Percentiles rank a stretch among this genome's conserved stretches.
phyloP scores from a whole-genome alignment of 2,113 vertebrate species.

The Tragelaphus scriptus region DNA sequence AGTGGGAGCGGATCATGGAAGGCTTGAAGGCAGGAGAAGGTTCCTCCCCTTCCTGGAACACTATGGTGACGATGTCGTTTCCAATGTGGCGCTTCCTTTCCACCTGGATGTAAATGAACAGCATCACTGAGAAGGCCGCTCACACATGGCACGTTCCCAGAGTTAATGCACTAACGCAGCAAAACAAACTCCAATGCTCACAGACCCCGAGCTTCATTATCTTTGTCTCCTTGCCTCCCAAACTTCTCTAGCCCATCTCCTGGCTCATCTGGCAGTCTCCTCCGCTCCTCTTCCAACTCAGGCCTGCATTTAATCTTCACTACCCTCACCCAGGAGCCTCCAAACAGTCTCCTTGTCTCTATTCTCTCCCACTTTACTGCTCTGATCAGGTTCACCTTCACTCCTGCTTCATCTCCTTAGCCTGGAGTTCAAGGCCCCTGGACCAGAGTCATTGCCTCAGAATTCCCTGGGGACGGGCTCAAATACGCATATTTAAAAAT shows the following conservation, averaged over 20 bases:
- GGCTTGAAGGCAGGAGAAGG: slow-evolving; percentile 94
- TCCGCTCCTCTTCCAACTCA: neutral
- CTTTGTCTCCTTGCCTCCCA: neutral
- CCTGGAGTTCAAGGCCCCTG: neutral
- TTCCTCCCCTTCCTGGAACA: slow-evolving; percentile 98
- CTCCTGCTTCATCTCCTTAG: neutral
- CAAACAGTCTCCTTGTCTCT: neutral
- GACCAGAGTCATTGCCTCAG: neutral
- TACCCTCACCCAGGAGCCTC: neutral
- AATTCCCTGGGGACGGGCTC: neutral
- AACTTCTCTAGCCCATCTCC: neutral
- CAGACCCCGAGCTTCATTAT: no score
- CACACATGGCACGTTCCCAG: neutral
- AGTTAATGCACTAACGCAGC: neutral
- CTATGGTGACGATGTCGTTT: slow-evolving; percentile 98
- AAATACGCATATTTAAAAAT: neutral
- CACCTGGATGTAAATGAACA: slow-evolving; percentile 82
- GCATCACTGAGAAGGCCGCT: neutral
- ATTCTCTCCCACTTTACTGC: neutral
- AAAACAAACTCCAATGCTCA: accelerated
- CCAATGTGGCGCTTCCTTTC: slow-evolving; percentile 98
- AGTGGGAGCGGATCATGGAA: slow-evolving; percentile 99
- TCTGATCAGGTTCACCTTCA: neutral
- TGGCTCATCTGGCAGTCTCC: accelerated
- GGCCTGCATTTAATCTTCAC: neutral